These are phyloP conservation scores for Lepidurus apus DNA, from an alignment of 1,140 invertebrate species.

Conservation along the genomic window DNA sequence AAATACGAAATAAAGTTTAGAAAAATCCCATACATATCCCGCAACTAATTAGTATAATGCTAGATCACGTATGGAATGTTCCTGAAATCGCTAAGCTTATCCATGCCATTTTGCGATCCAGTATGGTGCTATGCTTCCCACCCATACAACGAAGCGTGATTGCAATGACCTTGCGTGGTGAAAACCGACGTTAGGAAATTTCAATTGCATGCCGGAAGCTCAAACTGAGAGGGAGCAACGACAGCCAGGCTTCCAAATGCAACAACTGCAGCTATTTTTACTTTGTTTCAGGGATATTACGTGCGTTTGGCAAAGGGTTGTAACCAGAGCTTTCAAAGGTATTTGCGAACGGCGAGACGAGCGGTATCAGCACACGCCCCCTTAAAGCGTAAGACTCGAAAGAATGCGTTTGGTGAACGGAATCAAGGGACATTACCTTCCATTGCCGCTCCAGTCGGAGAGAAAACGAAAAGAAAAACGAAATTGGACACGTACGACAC, in stretches of 20 bases:
- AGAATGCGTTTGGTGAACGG: background rate
- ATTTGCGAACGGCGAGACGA: background rate
- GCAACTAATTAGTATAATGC: background rate
- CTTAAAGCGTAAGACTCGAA: background rate
- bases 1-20: background rate
- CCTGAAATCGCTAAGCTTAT: background rate
- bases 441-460: background rate
- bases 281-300: background rate
- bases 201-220: background rate
- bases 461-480: background rate
- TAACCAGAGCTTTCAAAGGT: background rate
- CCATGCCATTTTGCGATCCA: background rate
- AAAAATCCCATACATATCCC: background rate
- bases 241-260: background rate
- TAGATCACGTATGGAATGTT: background rate
- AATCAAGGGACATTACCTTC: constrained; percentile 2
- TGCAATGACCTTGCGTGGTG: background rate
- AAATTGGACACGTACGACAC: background rate
- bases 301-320: background rate
- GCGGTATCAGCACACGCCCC: background rate
- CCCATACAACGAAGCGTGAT: background rate
- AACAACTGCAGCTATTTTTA: background rate
- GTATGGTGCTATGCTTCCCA: background rate
- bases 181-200: background rate
- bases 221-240: background rate